Conservation (phyloP, 2,797 vertebrate genomes). For the Schizothorax lantsangensis region DNA sequence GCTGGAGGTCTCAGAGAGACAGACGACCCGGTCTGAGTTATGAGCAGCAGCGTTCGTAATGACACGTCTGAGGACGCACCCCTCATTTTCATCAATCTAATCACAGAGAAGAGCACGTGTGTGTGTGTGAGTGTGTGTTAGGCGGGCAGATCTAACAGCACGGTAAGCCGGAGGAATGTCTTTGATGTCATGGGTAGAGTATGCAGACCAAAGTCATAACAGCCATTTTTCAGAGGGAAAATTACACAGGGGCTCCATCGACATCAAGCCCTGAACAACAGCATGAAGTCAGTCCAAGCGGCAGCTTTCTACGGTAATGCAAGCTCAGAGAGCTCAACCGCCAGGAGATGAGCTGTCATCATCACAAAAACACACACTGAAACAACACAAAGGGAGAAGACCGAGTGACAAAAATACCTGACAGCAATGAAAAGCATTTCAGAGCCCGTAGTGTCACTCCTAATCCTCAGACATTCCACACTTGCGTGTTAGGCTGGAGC, state of each 20-base stretch:
- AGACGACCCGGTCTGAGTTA: conserved; percentile 22
- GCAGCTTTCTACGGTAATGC: not conserved
- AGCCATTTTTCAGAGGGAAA: conserved; percentile 51
- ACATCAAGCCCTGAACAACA: conserved; percentile 15
- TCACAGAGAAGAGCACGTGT: conserved; percentile 40
- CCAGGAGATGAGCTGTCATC: conserved; percentile 40
- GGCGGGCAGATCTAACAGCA: conserved; percentile 53
- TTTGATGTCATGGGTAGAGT: conserved; percentile 56
- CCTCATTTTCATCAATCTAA: conserved; percentile 49
- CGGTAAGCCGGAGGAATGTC: conserved; percentile 53
- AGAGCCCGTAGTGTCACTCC: not conserved
- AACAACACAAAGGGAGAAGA: conserved; percentile 13
- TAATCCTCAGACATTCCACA: conserved; percentile 12
- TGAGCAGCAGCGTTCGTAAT: conserved; percentile 21
- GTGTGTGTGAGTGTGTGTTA: conserved; percentile 31
- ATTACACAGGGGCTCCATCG: conserved; percentile 49
- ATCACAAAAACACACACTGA: conserved; percentile 19
- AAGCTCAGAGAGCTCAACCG: not conserved
- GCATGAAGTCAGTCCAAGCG: conserved; percentile 4
- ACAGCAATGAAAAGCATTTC: conserved; percentile 43
- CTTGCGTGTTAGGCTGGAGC: not conserved
- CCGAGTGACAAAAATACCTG: conserved; percentile 29
- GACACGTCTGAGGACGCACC: conserved; percentile 39
- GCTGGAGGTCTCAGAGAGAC: conserved; percentile 34
- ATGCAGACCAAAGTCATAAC: conserved; percentile 59